Conservation (phyloP, 1,140 invertebrate genomes). For the Trachymyrmex septentrionalis region DNA sequence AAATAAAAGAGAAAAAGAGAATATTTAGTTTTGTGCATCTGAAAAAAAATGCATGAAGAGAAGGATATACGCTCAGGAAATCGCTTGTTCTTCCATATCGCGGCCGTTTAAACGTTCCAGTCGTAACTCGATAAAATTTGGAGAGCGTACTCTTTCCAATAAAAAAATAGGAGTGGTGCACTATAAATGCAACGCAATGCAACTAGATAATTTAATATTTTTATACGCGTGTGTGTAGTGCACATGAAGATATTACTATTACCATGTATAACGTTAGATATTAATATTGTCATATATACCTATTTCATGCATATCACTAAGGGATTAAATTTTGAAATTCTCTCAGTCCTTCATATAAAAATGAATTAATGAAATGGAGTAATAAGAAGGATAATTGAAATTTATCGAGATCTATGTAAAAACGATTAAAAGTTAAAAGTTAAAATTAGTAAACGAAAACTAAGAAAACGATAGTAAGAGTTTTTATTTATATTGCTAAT, state of each 20-base stretch:
- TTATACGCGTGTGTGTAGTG: neutral
- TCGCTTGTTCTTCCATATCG: neutral
- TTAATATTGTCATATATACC: neutral
- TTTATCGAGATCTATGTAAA: neutral
- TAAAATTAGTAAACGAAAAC: too few species aligned
- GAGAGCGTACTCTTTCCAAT: slow-evolving; percentile 12
- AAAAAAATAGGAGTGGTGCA: slow-evolving; percentile 14
- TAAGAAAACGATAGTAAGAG: neutral
- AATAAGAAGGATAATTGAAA: slow-evolving; percentile 9
- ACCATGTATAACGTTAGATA: neutral
- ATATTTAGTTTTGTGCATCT: slow-evolving; percentile 7
- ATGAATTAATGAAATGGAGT: neutral
- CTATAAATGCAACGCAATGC: neutral
- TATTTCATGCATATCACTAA: neutral
- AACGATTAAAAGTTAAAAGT: neutral
- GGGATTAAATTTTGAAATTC: neutral
- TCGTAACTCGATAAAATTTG: slow-evolving; percentile 16
- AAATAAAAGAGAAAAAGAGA: neutral
- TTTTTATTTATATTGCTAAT: neutral
- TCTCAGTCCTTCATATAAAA: neutral
- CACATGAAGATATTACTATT: neutral
- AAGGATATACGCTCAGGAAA: neutral
- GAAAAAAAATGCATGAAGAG: neutral
- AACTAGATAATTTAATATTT: neutral
- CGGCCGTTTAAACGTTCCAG: slow-evolving; percentile 4